Evolutionary conservation across 2,113 vertebrate genomes (phyloP).

Genomic region (Theristicus caerulescens): DNA sequence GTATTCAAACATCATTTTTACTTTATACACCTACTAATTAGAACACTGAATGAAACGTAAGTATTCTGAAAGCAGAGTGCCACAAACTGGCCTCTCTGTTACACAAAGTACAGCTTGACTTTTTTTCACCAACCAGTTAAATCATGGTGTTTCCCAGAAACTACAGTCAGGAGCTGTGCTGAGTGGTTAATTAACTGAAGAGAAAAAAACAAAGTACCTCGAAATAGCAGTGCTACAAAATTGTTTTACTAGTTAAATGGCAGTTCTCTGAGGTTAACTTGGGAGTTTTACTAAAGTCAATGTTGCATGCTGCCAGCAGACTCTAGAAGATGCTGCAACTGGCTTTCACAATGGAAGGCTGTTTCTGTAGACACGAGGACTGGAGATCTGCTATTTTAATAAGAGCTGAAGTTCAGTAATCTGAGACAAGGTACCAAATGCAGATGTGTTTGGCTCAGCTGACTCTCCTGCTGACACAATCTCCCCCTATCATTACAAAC

Average conservation of each 20-base stretch:
- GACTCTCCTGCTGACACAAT: background rate
- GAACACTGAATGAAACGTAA: background rate
- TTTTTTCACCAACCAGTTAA: background rate
- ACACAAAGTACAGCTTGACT: background rate
- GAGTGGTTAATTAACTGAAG: background rate
- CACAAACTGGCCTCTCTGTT: background rate
- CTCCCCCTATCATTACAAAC: background rate
- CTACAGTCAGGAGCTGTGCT: background rate
- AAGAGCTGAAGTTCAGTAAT: background rate
- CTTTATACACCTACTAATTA: background rate
- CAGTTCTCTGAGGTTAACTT: background rate
- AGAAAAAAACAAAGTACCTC: background rate
- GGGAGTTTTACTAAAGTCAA: background rate
- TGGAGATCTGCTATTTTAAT: background rate
- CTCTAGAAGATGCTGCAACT: background rate
- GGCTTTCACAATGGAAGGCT: background rate
- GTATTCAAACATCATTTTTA: background rate
- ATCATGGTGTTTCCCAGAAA: background rate
- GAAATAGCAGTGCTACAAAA: background rate
- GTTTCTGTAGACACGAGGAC: background rate
- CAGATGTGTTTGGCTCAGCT: background rate
- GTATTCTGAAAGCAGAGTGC: background rate
- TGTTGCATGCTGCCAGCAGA: background rate
- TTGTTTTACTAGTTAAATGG: background rate
- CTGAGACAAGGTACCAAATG: background rate